Evolutionary conservation across 2,888 invertebrate genomes (phyloP), one percentile per base, ranked within the genome.

Genomic region (Leucophenga montana): DNA sequence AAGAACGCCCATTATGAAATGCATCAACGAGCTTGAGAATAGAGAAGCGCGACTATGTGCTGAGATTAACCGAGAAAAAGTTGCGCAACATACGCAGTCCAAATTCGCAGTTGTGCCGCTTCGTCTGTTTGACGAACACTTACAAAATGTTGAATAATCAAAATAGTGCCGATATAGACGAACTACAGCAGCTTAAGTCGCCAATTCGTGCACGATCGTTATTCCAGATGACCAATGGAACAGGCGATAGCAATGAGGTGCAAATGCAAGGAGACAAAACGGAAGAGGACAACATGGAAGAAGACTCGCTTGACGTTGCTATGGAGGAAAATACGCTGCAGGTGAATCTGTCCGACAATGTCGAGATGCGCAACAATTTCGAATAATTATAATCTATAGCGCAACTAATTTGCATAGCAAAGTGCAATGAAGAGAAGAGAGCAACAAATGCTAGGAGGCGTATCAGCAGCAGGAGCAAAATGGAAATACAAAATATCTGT

Each of bases 341-440:
- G 18, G 6, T n/a, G 0, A 14, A 14, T 50, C 18, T 50, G n/a
- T n/a, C n/a, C 27, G 27, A 27, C 27, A 4, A 27, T 3, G n/a
- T n/a, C n/a, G 27, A 27, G 27, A 27, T 27, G 27, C 3, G 27
- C 27, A 27, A 27, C 27, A 4, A 27, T 27, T 3, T 27, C 3
- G 3, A 27, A 3, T 27, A 3, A 3, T 2, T 27, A 27, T 27
- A 27, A 27, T 27, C 4, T 27, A 27, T 4, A 33, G n/a, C 33
- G 33, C 33, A 5, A 59, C 59, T 14, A 33, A 59, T 59, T 59
- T 59, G 59, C 59, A 59, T 59, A 31, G 59, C 59, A 16, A 59
- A 54, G 1, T 11, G 9, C 53, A 18, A 3, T 16, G 13, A 48
- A 13, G 18, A 18, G 13, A 48, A 13, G 18, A 18, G 18, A 11